A percentile compares a stretch with the other conserved stretches of the same genome.
These are phyloP conservation scores for Drosophila fungiperda DNA, from an alignment of 2,888 invertebrate species.

Conservation along the genomic window DNA sequence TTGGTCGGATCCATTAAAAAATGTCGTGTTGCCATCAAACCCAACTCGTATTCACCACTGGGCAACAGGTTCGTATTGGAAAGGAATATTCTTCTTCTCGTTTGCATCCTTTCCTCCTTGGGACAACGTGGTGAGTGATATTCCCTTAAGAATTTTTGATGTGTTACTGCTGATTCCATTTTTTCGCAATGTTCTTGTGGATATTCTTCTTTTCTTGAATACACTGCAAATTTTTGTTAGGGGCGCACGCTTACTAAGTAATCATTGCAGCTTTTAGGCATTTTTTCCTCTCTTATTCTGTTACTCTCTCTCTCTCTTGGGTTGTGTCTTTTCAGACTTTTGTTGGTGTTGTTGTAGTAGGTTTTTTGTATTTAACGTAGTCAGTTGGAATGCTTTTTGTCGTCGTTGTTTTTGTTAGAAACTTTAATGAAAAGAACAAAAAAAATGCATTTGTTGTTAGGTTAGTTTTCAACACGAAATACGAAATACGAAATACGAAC, in stretches of 20 bases:
- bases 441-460: conserved; percentile 49
- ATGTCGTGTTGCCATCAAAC: not conserved
- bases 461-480: conserved; percentile 1
- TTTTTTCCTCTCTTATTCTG: conserved; percentile 8
- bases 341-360: conserved; percentile 27
- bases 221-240: conserved; percentile 15
- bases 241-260: conserved; percentile 56
- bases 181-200: conserved; percentile 14
- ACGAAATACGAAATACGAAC: conserved; percentile 13
- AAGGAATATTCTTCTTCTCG: not conserved
- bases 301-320: conserved; percentile 1
- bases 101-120: not conserved
- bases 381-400: conserved; percentile 58
- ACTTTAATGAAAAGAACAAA: conserved; percentile 55
- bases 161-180: conserved; percentile 10
- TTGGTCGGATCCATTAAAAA: not conserved
- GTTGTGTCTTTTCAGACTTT: conserved; percentile 12
- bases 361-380: conserved; percentile 29
- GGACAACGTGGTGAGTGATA: not conserved
- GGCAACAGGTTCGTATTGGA: not conserved
- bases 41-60: not conserved
- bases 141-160: not conserved
- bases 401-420: conserved; percentile 32
- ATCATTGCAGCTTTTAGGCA: conserved; percentile 54
- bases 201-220: conserved; percentile 4